phyloP scores from a whole-genome alignment of 1,140 invertebrate species.

The Lasaia peninsularis region DNA sequence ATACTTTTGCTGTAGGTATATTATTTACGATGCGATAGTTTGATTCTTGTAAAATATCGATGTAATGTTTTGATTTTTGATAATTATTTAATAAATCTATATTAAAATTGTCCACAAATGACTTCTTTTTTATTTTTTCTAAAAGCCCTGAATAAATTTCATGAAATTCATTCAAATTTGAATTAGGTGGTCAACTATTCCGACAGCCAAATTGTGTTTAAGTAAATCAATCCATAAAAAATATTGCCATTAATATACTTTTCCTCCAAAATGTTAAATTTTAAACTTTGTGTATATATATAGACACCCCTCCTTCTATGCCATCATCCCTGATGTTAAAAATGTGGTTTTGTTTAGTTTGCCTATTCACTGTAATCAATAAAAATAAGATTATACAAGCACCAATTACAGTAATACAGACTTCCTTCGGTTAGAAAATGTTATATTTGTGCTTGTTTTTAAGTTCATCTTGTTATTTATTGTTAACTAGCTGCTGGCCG shows the following conservation, averaged over 20 bases:
- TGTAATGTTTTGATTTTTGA: slow-evolving; percentile 12
- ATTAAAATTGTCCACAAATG: neutral
- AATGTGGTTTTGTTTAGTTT: too few relatives aligned
- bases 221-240: slow-evolving; percentile 23
- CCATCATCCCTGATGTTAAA: slow-evolving; percentile 17
- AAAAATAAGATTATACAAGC: too few relatives aligned
- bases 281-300: slow-evolving; percentile 25
- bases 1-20: slow-evolving; percentile 2
- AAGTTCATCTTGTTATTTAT: too few relatives aligned
- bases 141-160: slow-evolving; percentile 9
- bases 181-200: slow-evolving; percentile 12
- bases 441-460: too few relatives aligned
- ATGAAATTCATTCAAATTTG: neutral
- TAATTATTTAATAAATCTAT: slow-evolving; percentile 9
- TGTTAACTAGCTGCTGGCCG: too few relatives aligned
- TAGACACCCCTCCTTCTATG: slow-evolving; percentile 19
- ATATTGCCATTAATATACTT: slow-evolving; percentile 21
- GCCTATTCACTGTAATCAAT: too few relatives aligned
- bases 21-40: slow-evolving; percentile 18
- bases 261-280: slow-evolving; percentile 12
- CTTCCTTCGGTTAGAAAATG: too few relatives aligned
- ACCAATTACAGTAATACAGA: too few relatives aligned
- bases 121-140: slow-evolving; percentile 6
- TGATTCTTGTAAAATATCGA: slow-evolving; percentile 18
- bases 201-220: slow-evolving; percentile 17